A percentile compares a stretch with the other conserved stretches of the same genome.
phyloP scores from a whole-genome alignment of 1,140 invertebrate species.

The Popillia japonica region DNA sequence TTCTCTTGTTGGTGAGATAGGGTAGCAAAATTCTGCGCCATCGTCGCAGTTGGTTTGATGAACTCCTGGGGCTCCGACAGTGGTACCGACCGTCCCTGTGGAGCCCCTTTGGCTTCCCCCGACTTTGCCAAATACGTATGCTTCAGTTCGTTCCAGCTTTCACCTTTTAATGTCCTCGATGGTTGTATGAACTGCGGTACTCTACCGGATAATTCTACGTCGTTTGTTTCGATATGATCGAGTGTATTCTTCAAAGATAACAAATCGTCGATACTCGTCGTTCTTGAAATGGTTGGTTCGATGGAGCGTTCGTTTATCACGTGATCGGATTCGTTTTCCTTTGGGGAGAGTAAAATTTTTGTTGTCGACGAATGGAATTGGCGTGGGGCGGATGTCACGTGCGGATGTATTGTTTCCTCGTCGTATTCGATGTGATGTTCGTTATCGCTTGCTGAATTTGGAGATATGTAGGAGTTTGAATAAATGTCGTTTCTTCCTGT shows the following conservation, averaged over 20 bases:
- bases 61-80: conserved; percentile 70
- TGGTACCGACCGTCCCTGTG: conserved; percentile 65
- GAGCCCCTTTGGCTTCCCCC: conserved; percentile 78
- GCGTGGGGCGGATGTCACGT: conserved; percentile 45
- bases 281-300: conserved; percentile 60
- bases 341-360: conserved; percentile 39
- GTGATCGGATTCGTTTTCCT: conserved; percentile 49
- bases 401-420: background rate
- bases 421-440: conserved; percentile 35
- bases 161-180: conserved; percentile 50
- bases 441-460: conserved; percentile 61
- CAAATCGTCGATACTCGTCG: conserved; percentile 59
- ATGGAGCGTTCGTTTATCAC: conserved; percentile 59
- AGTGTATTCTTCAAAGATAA: conserved; percentile 48
- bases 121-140: conserved; percentile 54
- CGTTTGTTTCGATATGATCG: conserved; percentile 54
- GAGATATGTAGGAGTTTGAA: conserved; percentile 67
- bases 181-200: conserved; percentile 53
- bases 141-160: conserved; percentile 39
- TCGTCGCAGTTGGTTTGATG: conserved; percentile 63
- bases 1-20: conserved; percentile 57
- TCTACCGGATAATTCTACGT: conserved; percentile 56
- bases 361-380: conserved; percentile 42
- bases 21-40: conserved; percentile 55
- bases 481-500: conserved; percentile 47